Conservation (phyloP, 2,113 vertebrate species). For the Glareola pratincola region DNA sequence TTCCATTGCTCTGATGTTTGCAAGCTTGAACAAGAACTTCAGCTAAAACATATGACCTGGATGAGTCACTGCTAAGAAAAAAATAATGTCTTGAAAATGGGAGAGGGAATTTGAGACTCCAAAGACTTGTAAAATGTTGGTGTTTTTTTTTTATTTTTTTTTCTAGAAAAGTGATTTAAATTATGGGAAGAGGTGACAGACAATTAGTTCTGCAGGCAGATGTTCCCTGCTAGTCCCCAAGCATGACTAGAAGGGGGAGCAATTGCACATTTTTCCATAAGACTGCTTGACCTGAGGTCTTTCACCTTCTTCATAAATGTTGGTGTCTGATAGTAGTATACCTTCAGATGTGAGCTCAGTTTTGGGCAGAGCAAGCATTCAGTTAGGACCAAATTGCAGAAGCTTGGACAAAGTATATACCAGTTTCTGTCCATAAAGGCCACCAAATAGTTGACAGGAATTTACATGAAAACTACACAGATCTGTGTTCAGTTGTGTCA, state of each 20-base stretch:
- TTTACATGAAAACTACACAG: not conserved
- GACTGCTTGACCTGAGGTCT: not conserved
- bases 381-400: not conserved
- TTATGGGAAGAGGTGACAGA: not conserved
- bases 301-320: not conserved
- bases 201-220: not conserved
- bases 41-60: slow-evolving; percentile 37
- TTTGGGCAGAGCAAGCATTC: not conserved
- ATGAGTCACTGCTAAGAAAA: not conserved
- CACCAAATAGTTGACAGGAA: fast-evolving
- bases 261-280: not conserved
- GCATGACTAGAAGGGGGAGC: not conserved
- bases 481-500: not conserved
- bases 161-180: not conserved
- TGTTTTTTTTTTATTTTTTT: not conserved
- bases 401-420: not conserved
- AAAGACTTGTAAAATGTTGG: not conserved
- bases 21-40: slow-evolving; percentile 45
- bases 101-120: not conserved
- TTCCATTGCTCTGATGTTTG: slow-evolving; percentile 47
- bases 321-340: not conserved
- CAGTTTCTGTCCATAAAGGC: not conserved
- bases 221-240: not conserved
- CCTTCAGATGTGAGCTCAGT: not conserved
- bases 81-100: not conserved